Conservation (phyloP, 2,888 invertebrate species). For the Willowsia nigromaculata region DNA sequence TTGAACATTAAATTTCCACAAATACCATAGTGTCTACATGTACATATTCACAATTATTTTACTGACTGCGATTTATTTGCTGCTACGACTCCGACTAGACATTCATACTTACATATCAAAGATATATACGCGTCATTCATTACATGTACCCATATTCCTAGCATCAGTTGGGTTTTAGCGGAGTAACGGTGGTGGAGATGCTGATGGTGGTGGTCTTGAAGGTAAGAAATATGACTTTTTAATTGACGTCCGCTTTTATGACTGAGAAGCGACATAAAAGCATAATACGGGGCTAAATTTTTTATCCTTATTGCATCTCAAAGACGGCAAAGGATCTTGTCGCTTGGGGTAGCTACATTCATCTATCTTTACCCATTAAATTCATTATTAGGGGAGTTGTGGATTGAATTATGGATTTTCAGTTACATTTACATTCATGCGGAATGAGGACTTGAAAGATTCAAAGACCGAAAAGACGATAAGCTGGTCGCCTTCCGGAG, state of each 20-base stretch:
- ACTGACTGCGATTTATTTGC: not conserved
- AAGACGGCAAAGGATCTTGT: too few species aligned
- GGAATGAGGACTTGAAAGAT: too few species aligned
- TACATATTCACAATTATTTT: not conserved
- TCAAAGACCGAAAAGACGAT: too few species aligned
- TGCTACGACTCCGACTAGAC: not conserved
- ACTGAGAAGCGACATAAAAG: not conserved
- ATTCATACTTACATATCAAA: not conserved
- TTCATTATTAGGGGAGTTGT: too few species aligned
- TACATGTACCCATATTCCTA: not conserved
- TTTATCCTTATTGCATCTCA: too few species aligned
- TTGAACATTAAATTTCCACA: not conserved
- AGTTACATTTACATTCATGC: too few species aligned
- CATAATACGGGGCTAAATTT: not conserved
- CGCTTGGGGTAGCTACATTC: too few species aligned
- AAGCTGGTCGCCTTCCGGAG: too few species aligned
- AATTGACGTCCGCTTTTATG: not conserved
- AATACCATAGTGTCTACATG: not conserved
- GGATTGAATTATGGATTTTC: too few species aligned
- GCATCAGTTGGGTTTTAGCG: not conserved
- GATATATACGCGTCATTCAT: not conserved
- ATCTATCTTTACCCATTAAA: too few species aligned
- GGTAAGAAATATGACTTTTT: conserved; percentile 27
- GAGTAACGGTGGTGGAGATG: not conserved
- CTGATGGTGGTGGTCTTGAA: not conserved